phyloP scores from a whole-genome alignment of 2,113 vertebrate genomes.

The Myiopsitta monachus region DNA sequence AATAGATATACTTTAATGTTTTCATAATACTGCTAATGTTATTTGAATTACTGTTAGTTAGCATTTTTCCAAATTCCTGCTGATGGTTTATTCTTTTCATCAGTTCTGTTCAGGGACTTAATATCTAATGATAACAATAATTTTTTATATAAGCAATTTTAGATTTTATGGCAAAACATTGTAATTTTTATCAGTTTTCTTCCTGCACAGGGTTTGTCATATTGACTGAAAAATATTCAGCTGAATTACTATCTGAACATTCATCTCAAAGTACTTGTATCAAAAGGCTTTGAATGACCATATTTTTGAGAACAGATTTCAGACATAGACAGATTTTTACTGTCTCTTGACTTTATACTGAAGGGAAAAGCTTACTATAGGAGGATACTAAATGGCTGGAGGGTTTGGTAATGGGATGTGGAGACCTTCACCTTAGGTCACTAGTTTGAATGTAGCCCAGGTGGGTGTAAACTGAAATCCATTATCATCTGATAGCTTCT shows the following conservation, averaged over 20 bases:
- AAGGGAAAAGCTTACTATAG: neutral
- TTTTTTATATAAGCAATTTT: neutral
- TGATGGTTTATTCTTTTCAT: neutral
- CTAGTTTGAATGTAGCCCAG: conserved; percentile 51
- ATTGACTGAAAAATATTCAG: conserved; percentile 4
- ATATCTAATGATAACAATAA: neutral
- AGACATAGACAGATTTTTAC: neutral
- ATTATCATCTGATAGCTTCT: conserved; percentile 55
- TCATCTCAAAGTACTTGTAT: neutral
- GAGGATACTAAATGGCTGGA: conserved; percentile 22
- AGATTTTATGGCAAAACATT: neutral
- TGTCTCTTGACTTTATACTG: conserved; percentile 7
- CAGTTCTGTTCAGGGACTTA: neutral
- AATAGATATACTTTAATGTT: neutral
- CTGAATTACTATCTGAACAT: neutral
- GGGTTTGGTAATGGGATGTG: conserved; percentile 51
- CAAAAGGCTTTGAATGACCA: neutral
- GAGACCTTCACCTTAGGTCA: conserved; percentile 70
- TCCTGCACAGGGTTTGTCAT: neutral
- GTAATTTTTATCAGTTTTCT: neutral
- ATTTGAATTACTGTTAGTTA: neutral
- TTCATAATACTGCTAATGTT: neutral
- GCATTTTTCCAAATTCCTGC: neutral
- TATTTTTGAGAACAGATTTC: conserved; percentile 24
- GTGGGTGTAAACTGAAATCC: conserved; percentile 59